A percentile compares a stretch with the other conserved stretches of the same genome.
phyloP scores from a whole-genome alignment of 2,888 invertebrate genomes.

The Anticlea derivata region DNA sequence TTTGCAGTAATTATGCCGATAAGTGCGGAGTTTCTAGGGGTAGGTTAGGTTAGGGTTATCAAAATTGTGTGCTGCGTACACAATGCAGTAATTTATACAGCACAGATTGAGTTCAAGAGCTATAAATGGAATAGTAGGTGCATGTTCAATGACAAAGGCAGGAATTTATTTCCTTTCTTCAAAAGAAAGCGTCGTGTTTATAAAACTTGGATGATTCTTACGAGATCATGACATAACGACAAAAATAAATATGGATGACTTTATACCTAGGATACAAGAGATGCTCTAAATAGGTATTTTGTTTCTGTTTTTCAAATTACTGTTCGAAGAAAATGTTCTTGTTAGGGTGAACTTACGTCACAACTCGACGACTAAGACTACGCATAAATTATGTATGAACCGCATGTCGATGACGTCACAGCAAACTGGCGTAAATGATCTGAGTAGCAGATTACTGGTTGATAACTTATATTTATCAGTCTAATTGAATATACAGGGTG shows the following conservation, averaged over 20 bases:
- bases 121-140: constrained; percentile 8
- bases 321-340: neutral
- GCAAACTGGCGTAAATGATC: constrained; percentile 13
- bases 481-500: too few relatives aligned
- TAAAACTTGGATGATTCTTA: too few relatives aligned
- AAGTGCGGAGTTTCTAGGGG: constrained; percentile 43
- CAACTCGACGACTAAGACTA: constrained; percentile 13
- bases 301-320: too few relatives aligned
- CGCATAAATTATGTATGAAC: neutral
- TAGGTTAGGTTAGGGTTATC: constrained; percentile 55
- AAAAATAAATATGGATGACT: too few relatives aligned
- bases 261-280: too few relatives aligned
- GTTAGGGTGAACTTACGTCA: neutral
- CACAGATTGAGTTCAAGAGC: constrained; percentile 5
- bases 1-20: constrained; percentile 36
- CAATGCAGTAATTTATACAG: constrained; percentile 29
- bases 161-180: too few relatives aligned
- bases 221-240: too few relatives aligned
- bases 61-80: constrained; percentile 33
- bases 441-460: constrained; percentile 33
- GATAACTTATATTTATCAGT: too few relatives aligned
- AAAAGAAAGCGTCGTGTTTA: too few relatives aligned
- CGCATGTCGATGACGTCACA: constrained; percentile 20
- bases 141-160: constrained; percentile 6
- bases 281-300: too few relatives aligned